These are phyloP conservation scores for Microcaecilia unicolor DNA, from an alignment of 2,797 vertebrate species.

Conservation along the genomic window DNA sequence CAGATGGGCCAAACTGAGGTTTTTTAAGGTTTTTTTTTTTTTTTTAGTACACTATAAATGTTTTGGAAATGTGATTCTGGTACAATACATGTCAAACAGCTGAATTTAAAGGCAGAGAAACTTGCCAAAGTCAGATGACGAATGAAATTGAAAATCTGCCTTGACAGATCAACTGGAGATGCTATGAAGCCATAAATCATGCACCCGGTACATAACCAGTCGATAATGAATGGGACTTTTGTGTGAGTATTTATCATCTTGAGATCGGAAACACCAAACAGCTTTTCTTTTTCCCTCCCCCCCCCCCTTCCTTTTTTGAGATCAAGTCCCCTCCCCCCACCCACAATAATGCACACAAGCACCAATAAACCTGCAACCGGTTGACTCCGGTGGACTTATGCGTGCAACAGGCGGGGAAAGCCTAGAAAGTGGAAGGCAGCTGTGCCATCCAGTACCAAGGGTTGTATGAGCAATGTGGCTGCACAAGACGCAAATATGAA, in stretches of 20 bases:
- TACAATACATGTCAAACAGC: constrained; percentile 70
- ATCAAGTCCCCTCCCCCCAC: not conserved
- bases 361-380: constrained; percentile 11
- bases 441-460: too few species aligned
- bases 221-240: constrained; percentile 63
- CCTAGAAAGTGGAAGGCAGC: too few species aligned
- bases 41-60: constrained; percentile 43
- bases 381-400: too few species aligned
- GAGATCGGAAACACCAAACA: constrained; percentile 26
- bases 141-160: constrained; percentile 78
- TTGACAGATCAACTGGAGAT: constrained; percentile 75
- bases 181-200: constrained; percentile 79
- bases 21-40: constrained; percentile 14
- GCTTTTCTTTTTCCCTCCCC: not conserved
- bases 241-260: constrained; percentile 37
- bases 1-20: constrained; percentile 73
- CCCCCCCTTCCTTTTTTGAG: not conserved
- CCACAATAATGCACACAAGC: constrained; percentile 1
- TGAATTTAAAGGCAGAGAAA: constrained; percentile 66
- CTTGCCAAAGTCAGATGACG: constrained; percentile 78
- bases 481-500: too few species aligned
- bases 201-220: constrained; percentile 67
- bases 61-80: constrained; percentile 63
- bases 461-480: too few species aligned
- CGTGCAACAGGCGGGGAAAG: too few species aligned